Evolutionary conservation across 2,113 vertebrate genomes (phyloP).

Genomic region (Erythrocebus patas): DNA sequence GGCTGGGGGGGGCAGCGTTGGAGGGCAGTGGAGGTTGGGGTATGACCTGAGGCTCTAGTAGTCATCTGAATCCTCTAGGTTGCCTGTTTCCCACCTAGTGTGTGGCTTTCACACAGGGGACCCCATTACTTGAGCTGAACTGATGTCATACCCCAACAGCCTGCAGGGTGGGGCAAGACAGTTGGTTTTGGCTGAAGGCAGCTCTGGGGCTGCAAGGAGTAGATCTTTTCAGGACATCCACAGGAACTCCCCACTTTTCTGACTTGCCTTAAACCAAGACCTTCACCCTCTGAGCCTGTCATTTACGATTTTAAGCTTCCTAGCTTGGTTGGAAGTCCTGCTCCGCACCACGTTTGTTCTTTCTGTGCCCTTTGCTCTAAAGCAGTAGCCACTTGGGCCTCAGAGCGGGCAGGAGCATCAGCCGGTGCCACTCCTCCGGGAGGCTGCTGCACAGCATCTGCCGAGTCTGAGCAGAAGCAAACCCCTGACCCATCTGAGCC

Average conservation of each 20-base stretch:
- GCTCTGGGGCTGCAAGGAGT: background rate
- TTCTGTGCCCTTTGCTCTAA: background rate
- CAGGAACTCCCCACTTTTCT: background rate
- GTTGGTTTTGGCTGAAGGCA: background rate
- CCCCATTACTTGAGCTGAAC: accelerated
- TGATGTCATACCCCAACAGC: accelerated
- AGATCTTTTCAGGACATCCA: background rate
- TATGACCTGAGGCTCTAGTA: accelerated
- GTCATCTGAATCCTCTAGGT: background rate
- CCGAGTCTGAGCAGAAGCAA: background rate
- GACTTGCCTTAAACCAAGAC: background rate
- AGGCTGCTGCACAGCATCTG: accelerated
- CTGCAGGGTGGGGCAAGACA: background rate
- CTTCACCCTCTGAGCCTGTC: accelerated
- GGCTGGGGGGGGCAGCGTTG: background rate
- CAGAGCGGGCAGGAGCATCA: background rate
- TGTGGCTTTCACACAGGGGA: background rate
- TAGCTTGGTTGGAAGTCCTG: background rate
- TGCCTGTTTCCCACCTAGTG: background rate
- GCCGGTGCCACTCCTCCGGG: accelerated
- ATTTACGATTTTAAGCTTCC: accelerated
- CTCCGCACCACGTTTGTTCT: accelerated
- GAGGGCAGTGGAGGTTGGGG: too few relatives aligned
- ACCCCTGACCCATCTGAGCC: background rate
- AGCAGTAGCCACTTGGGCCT: background rate